phyloP scores from a whole-genome alignment of 2,888 invertebrate species.

The Aporophyla nigra region DNA sequence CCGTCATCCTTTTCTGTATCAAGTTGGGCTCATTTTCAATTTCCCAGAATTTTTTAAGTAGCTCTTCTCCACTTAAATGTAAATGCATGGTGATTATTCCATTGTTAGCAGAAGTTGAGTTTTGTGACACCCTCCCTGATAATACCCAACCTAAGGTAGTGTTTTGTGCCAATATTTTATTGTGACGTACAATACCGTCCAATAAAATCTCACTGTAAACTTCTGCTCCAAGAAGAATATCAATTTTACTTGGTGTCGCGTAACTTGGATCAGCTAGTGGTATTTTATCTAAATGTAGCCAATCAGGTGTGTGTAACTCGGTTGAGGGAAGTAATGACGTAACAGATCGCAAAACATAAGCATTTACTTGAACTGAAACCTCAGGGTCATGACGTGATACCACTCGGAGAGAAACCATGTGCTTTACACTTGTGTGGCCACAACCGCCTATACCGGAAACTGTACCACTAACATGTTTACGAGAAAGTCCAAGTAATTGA shows the following conservation, averaged over 20 bases:
- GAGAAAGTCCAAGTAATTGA: constrained; percentile 4
- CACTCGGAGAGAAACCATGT: not conserved
- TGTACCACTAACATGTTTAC: not conserved
- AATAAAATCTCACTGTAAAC: not conserved
- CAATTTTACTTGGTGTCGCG: not conserved
- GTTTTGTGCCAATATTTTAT: constrained; percentile 6
- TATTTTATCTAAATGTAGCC: not conserved
- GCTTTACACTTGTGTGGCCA: not conserved
- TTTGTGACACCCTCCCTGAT: not conserved
- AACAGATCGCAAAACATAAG: not conserved
- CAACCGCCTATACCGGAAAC: not conserved
- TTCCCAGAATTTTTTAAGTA: not conserved
- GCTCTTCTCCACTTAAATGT: not conserved
- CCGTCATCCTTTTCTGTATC: not conserved
- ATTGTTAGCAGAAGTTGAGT: not conserved
- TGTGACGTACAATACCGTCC: constrained; percentile 3
- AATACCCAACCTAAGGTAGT: not conserved
- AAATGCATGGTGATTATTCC: not conserved
- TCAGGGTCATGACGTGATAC: not conserved
- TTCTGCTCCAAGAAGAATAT: not conserved
- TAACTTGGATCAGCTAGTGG: not conserved
- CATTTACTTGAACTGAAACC: not conserved
- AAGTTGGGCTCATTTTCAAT: not conserved
- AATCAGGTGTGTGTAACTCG: not conserved
- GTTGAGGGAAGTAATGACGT: constrained; percentile 1